phyloP scores from a whole-genome alignment of 2,113 vertebrate species.

The Sebastes fasciatus region DNA sequence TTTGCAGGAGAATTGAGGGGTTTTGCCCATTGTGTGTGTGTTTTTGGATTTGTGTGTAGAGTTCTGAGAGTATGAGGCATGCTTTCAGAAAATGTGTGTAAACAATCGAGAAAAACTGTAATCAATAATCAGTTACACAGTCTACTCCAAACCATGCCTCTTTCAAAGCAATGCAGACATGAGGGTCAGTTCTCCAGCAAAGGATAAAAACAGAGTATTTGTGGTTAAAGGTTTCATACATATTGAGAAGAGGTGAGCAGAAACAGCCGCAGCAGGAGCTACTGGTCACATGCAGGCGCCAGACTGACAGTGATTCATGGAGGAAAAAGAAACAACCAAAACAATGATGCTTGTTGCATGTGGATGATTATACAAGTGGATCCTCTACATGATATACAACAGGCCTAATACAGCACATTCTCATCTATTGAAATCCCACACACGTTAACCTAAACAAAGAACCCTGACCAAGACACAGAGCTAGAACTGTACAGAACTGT shows the following conservation, averaged over 20 bases:
- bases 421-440: constrained; percentile 21
- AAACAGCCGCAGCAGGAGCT: not conserved
- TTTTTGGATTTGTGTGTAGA: too few relatives aligned
- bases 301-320: constrained; percentile 37
- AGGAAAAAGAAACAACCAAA: constrained; percentile 86
- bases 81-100: too few relatives aligned
- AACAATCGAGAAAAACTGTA: too few relatives aligned
- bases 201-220: not conserved
- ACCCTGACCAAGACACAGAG: constrained; percentile 17
- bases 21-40: too few relatives aligned
- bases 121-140: not conserved
- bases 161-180: constrained; percentile 82
- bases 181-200: constrained; percentile 24
- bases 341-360: constrained; percentile 54
- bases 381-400: constrained; percentile 4
- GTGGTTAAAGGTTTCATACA: not conserved
- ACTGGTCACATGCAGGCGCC: constrained; percentile 50
- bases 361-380: constrained; percentile 21
- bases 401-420: constrained; percentile 30
- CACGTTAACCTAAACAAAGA: constrained; percentile 14
- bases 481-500: constrained; percentile 1
- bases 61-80: too few relatives aligned
- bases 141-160: constrained; percentile 75
- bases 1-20: too few relatives aligned
- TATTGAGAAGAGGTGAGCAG: not conserved